Base-by-base conservation (phyloP, 1,140 invertebrate species). In the Neotoxoptera formosana region DNA sequence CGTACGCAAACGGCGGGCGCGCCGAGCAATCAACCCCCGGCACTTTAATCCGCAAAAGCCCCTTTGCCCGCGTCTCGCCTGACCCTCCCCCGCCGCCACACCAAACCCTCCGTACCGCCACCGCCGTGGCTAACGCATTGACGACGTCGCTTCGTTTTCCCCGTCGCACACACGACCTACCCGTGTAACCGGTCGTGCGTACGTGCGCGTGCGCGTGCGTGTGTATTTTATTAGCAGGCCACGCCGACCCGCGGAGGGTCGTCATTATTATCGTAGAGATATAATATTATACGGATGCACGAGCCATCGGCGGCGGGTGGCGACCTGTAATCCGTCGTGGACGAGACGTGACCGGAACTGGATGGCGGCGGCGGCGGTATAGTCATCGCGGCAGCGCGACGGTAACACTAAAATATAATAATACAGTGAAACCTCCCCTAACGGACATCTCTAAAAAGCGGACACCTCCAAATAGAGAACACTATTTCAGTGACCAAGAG, bases 11-110 rank as follows among this genome's bases (percentile, higher is more conserved):
- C 60, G 67, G 47, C 34, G 51, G 21, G 34, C 20, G 2, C 51
- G 51, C 67, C 76, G 47, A 92, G 76, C 91, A 92, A 92, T 92
- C 91, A 92, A 92, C 91, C 91, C 90, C 25, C 14, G 67, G 91
- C 76, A 92, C 76, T 83, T 36, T 83, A 92, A 92, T 83, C 67
- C 91, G 47, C 67, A 83, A 91, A 83, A 84, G 89, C 36, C 48
- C n/a, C 23, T 90, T 9, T 23, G 1, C 60, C 17, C 47, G 14
- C 48, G n/a, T n/a, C n/a, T n/a, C 14, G 23, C 81, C 23, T 20
- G 0, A 11, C 45, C 1, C 14, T 11, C 45, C 3, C 60, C 30
- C 30, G 6, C 60, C 30, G 30, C 60, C 11, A 6, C 1, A 53
- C 7, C 51, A 0, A 53, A 21, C 51, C 51, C 20, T 51, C 51